Percentiles rank a stretch among this genome's conserved stretches.
These are phyloP conservation scores for Ormia ochracea DNA, from an alignment of 2,888 invertebrate species.

Conservation along the genomic window DNA sequence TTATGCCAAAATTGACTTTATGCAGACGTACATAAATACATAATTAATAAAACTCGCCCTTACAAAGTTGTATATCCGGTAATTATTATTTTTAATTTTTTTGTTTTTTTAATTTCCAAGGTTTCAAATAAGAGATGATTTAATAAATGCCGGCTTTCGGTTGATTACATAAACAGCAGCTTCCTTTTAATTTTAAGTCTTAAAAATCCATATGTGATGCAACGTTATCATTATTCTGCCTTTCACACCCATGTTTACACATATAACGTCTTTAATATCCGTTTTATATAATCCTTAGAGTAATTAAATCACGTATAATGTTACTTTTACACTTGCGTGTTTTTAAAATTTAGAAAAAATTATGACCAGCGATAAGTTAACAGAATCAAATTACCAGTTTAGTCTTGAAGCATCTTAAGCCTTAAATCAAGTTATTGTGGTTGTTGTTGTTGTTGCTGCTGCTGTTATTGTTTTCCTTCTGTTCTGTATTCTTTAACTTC, in stretches of 20 bases:
- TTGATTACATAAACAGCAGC: too few relatives aligned
- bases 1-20: too few relatives aligned
- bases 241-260: background rate
- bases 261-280: slow-evolving; percentile 31
- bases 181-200: background rate
- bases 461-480: background rate
- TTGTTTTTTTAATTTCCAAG: too few relatives aligned
- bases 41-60: too few relatives aligned
- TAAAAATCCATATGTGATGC: background rate
- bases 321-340: slow-evolving; percentile 18
- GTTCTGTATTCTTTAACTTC: slow-evolving; percentile 26
- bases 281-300: slow-evolving; percentile 14
- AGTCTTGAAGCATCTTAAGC: slow-evolving; percentile 44
- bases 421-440: slow-evolving; percentile 37
- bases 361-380: slow-evolving; percentile 22
- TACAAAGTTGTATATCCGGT: too few relatives aligned
- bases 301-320: slow-evolving; percentile 25
- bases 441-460: too few relatives aligned
- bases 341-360: slow-evolving; percentile 6
- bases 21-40: too few relatives aligned
- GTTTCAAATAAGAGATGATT: too few relatives aligned
- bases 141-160: too few relatives aligned
- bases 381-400: slow-evolving; percentile 52
- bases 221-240: background rate
- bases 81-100: too few relatives aligned